phyloP scores from a whole-genome alignment of 2,888 invertebrate genomes.

The Dichetophora obliterata region DNA sequence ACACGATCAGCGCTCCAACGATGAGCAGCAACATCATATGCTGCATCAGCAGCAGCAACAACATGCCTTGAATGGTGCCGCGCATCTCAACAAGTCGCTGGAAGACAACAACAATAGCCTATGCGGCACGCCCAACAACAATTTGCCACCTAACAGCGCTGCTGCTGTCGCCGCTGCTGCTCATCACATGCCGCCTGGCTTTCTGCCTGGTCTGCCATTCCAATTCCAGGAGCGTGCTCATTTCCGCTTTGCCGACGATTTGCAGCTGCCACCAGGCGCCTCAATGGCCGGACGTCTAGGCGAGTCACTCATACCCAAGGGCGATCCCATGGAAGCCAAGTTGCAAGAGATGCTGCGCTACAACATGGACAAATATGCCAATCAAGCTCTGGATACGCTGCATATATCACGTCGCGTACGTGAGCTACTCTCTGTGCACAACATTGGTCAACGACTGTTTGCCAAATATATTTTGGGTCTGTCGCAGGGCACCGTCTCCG shows the following conservation, averaged over 20 bases:
- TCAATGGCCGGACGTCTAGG: conserved; percentile 87
- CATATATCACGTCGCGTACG: conserved; percentile 93
- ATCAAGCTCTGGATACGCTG: conserved; percentile 94
- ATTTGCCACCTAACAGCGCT: conserved; percentile 23
- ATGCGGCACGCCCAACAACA: conserved; percentile 54
- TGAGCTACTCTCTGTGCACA: conserved; percentile 94
- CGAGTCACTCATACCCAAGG: conserved; percentile 92
- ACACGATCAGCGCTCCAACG: conserved; percentile 58
- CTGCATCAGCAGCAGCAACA: conserved; percentile 14
- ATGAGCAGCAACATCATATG: conserved; percentile 48
- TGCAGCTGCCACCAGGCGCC: conserved; percentile 80
- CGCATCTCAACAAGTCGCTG: conserved; percentile 36
- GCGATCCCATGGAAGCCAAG: conserved; percentile 93
- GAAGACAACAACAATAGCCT: conserved; percentile 65
- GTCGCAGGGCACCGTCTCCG: conserved; percentile 98
- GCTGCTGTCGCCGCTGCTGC: conserved; percentile 50
- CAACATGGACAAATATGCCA: conserved; percentile 96
- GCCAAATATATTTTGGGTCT: conserved; percentile 98
- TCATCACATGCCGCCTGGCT: conserved; percentile 71
- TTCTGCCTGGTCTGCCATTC: conserved; percentile 72
- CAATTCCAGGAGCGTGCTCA: conserved; percentile 83
- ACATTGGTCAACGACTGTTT: conserved; percentile 98
- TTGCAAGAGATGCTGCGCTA: conserved; percentile 94
- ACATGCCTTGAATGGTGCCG: conserved; percentile 57
- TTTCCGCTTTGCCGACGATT: conserved; percentile 87